Base-by-base conservation (phyloP, 2,797 vertebrate genomes). In the Carapus acus region DNA sequence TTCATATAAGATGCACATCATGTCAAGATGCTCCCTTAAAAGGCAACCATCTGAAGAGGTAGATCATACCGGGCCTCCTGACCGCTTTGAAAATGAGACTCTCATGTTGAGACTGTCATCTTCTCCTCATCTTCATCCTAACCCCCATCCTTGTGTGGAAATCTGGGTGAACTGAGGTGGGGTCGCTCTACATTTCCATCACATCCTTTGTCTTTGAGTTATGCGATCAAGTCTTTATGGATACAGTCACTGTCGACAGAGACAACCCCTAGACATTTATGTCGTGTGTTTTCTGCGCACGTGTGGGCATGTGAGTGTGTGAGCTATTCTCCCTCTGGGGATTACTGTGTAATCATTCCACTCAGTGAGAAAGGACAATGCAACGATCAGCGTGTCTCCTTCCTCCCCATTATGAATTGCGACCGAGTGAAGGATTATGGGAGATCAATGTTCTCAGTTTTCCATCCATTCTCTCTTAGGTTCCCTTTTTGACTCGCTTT, bases 11-110 rank as follows among this genome's bases (percentile, higher is more conserved):
- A 62, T 49, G 60, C 76, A 80, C 77, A 78, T 71, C 63, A 51
- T 75, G 81, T 79, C 69, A 84, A 83, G 80, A 82, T 83, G 71
- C 83, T 83, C 80, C 70, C 82, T 86, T 83, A 83, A 80, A 80
- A 62, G 73, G 60, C 55, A 74, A 78, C 84, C 84, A 85, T 86
- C 83, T 85, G 80, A 76, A 77, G 78, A 78, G 83, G 82, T 85
- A 79, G 77, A 81, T 80, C 71, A 76, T 77, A 73, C 65, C 54
- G 27, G 62, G 76, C 76, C 82, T 77, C 65, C 69, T 78, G 74
- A 79, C 78, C 71, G 76, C 68, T 64, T 58, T 70, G 73, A 62
- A 66, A 9, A 9, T 40, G 41, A 73, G 73, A 76, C 64, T 72
- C 69, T 67, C 74, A 70, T 62, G 67, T 58, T 38, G 47, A 58